Percentiles rank a stretch among this genome's conserved stretches.
These are phyloP conservation scores for Bombus ignitus DNA, from an alignment of 1,140 invertebrate species.

Conservation along the genomic window DNA sequence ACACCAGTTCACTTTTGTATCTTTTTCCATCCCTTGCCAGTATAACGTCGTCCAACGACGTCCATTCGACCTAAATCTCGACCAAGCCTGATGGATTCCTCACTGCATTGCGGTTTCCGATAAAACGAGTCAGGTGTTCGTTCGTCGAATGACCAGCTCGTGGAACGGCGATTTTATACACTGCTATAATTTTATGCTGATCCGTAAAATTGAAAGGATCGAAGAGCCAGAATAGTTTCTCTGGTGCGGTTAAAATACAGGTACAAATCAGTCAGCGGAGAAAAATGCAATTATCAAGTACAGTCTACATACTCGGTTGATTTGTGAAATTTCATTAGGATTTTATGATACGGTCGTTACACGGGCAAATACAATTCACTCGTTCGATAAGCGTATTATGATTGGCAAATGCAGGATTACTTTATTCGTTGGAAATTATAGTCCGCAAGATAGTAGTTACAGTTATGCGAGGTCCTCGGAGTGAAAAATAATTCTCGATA, in stretches of 20 bases:
- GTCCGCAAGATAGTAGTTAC: too few relatives aligned
- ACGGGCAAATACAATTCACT: too few relatives aligned
- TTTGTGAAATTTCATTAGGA: background rate
- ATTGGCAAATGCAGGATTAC: too few relatives aligned
- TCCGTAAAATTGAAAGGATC: conserved; percentile 10
- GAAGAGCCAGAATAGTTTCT: background rate
- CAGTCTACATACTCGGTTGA: background rate
- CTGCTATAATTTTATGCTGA: background rate
- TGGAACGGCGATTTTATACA: conserved; percentile 9
- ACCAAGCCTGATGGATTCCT: conserved; percentile 24
- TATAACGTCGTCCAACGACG: conserved; percentile 33
- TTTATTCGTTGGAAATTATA: too few relatives aligned
- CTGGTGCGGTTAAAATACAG: background rate
- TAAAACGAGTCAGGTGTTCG: background rate
- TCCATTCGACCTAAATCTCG: conserved; percentile 57
- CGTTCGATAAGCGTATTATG: too few relatives aligned
- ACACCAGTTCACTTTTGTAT: conserved; percentile 53
- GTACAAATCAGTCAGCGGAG: background rate
- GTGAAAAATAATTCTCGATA: too few relatives aligned
- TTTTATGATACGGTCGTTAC: background rate
- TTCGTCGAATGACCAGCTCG: background rate
- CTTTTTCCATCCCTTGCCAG: conserved; percentile 39
- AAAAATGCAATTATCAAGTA: background rate
- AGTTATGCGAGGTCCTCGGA: too few relatives aligned
- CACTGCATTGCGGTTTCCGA: conserved; percentile 32